Evolutionary conservation across 1,140 invertebrate genomes (phyloP).

Genomic region (Lutraria rhynchaena): DNA sequence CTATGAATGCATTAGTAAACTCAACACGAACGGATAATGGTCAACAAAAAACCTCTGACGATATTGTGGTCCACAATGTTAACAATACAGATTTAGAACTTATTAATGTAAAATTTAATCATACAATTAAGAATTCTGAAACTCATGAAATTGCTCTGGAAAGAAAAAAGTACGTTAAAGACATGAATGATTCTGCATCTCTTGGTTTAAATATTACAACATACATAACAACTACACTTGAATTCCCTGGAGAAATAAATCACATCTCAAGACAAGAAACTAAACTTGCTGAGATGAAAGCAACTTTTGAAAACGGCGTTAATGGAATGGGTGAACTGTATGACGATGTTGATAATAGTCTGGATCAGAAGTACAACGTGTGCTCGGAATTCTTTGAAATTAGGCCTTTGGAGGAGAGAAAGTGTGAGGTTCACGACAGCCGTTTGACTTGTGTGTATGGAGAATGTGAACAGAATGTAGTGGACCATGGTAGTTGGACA

Average conservation of each 20-base stretch:
- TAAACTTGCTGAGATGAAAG: no score
- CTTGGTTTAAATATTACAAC: no score
- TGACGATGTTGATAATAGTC: no score
- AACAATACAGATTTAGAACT: not conserved
- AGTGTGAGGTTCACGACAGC: not conserved
- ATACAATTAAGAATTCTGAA: not conserved
- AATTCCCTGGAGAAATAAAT: no score
- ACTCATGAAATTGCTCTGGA: no score
- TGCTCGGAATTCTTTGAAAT: not conserved
- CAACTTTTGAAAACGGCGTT: no score
- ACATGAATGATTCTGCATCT: no score
- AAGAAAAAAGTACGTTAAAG: not conserved
- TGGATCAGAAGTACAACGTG: conserved; percentile 9
- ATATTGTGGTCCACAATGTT: not conserved
- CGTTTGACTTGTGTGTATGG: conserved; percentile 10
- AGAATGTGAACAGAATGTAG: conserved; percentile 7
- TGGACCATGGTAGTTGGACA: conserved; percentile 9
- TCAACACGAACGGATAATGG: not conserved
- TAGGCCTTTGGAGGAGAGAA: not conserved
- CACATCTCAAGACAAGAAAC: no score
- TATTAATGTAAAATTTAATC: not conserved
- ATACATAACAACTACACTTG: no score
- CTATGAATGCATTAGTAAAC: not conserved
- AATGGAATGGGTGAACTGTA: no score
- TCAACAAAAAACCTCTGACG: no score